These are phyloP conservation scores for Zoanthus solanderi DNA, from an alignment of 92 coral and sea anemone genomes.

Conservation along the genomic window DNA sequence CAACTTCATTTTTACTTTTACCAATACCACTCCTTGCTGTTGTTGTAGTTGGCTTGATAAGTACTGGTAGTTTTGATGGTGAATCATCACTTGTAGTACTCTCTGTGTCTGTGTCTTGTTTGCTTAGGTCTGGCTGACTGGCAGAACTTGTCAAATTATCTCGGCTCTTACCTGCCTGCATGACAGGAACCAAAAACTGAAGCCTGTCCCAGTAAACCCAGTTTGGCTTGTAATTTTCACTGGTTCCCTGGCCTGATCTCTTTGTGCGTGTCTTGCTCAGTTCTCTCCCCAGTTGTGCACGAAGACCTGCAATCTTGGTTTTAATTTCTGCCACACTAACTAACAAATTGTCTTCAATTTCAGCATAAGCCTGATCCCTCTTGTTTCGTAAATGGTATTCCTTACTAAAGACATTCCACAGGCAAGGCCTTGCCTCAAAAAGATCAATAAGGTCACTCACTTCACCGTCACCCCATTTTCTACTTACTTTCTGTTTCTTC, in stretches of 20 bases:
- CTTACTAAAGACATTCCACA: slow-evolving; percentile 45
- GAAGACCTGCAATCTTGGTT: slow-evolving; percentile 41
- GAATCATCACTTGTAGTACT: slow-evolving; percentile 1
- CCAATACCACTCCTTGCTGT: neutral
- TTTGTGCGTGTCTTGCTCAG: slow-evolving; percentile 34
- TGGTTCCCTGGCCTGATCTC: slow-evolving; percentile 59
- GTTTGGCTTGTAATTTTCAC: slow-evolving; percentile 46
- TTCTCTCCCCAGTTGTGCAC: slow-evolving; percentile 62
- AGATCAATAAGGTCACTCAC: slow-evolving; percentile 41
- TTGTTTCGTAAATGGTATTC: slow-evolving; percentile 41
- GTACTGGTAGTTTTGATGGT: neutral
- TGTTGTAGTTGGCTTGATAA: neutral
- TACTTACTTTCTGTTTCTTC: slow-evolving; percentile 23
- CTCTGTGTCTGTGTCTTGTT: neutral
- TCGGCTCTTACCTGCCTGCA: slow-evolving; percentile 62
- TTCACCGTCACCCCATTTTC: slow-evolving; percentile 50
- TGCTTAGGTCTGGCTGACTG: neutral
- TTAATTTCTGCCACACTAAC: slow-evolving; percentile 32
- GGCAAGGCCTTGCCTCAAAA: slow-evolving; percentile 39
- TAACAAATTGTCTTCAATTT: slow-evolving; percentile 34
- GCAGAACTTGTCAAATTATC: slow-evolving; percentile 30
- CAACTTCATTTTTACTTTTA: neutral
- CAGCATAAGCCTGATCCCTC: slow-evolving; percentile 31
- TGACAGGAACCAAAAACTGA: slow-evolving; percentile 64
- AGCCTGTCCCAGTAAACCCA: slow-evolving; percentile 71